Evolutionary conservation across 2,113 vertebrate species (phyloP), one percentile per base, ranked within the genome.

Genomic region (Salvator merianae): DNA sequence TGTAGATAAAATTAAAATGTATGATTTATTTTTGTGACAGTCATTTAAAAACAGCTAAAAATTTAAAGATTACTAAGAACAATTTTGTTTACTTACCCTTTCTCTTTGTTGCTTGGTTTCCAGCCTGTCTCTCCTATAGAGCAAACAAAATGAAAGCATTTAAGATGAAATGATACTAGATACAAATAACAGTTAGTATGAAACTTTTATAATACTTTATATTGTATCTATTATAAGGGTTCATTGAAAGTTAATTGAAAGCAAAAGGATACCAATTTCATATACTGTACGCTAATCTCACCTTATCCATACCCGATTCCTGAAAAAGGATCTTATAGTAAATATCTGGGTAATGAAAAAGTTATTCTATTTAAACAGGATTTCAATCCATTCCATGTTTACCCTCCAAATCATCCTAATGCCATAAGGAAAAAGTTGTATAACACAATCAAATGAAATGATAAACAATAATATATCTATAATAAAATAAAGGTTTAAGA

Each of bases 91-190:
- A 89, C 94, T 95, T 93, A 97, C 96, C 96, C 93, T 94, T 94
- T 96, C 93, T 99, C 98, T 97, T 97, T 99, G 79, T 95, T 97
- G 0, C 96, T 95, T 81, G 98, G 97, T 95, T 99, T 99, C 99
- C 99, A 99, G 87, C 99, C 99, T 88, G 98, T 99, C 94, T 99
- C 99, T 95, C 98, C 99, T 99, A 94, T 84, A 92, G 71, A 84
- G 90, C 79, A 91, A 97, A 95, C 66, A 84, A 95, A 92, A 96
- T 82, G 76, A 94, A 92, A 95, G 28, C 83, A 93, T 87, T 93
- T 91, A 80, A 91, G 89, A 82, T 90, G 93, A 94, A 82, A 93
- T 63, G 92, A 91, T 89, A 91, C 91, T 79, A 87, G 69, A 89
- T 87, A 91, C 92, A 93, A 83, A 88, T 86, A 93, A 91, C 78